Percentiles rank a stretch among this genome's conserved stretches.
These are phyloP conservation scores for Oenanthe melanoleuca DNA, from an alignment of 2,113 vertebrate species.

Conservation along the genomic window DNA sequence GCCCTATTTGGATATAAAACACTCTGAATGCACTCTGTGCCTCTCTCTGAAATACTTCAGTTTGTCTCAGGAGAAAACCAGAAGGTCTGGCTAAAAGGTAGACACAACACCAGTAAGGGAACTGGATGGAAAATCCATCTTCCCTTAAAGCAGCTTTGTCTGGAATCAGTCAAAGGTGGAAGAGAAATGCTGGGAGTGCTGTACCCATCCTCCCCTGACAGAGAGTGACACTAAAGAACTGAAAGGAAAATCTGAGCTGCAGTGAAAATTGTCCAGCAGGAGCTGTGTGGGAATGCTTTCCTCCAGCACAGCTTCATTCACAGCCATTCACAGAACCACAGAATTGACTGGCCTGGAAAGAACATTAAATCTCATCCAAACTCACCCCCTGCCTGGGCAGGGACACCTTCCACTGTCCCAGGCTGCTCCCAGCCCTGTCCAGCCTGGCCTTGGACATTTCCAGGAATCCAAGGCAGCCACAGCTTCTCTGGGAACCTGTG, in stretches of 20 bases:
- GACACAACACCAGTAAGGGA: background rate
- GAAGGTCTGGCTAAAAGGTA: background rate
- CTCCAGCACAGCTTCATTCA: background rate
- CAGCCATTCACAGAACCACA: background rate
- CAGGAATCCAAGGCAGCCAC: background rate
- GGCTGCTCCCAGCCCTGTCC: rapidly evolving
- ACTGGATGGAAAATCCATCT: background rate
- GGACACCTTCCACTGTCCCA: background rate
- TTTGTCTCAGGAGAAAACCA: background rate
- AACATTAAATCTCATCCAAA: background rate
- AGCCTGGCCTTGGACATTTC: rapidly evolving
- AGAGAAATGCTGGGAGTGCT: background rate
- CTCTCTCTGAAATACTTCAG: background rate
- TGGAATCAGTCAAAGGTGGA: background rate
- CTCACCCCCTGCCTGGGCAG: background rate
- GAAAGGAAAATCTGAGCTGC: background rate
- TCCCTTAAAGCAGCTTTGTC: background rate
- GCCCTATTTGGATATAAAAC: background rate
- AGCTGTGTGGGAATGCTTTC: background rate
- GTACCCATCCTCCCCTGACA: background rate
- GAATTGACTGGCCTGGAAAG: background rate
- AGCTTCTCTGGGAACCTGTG: background rate
- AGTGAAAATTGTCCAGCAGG: background rate
- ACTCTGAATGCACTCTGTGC: rapidly evolving
- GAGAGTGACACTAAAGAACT: background rate